These are phyloP conservation scores for Standfussiana lucernea DNA, from an alignment of 2,888 invertebrate species.

Conservation along the genomic window DNA sequence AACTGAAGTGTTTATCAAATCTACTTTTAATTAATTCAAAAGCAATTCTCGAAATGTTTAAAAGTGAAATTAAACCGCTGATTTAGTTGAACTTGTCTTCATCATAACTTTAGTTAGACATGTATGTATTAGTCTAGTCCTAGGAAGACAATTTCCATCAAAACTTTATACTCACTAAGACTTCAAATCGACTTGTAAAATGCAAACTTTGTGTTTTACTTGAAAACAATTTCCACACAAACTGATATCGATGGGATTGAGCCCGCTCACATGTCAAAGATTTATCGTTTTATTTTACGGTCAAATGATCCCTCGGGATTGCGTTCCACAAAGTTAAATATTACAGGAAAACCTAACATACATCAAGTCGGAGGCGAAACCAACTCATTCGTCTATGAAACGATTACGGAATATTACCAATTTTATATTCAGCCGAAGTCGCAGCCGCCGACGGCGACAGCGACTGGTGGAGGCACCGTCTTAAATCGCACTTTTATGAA, in stretches of 20 bases:
- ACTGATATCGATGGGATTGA: constrained; percentile 39
- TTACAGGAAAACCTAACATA: constrained; percentile 50
- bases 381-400: constrained; percentile 61
- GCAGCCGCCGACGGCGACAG: constrained; percentile 27
- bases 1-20: constrained; percentile 1
- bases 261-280: constrained; percentile 47
- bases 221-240: constrained; percentile 44
- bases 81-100: background rate
- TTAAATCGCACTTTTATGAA: constrained; percentile 70
- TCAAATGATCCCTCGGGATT: constrained; percentile 56
- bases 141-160: constrained; percentile 37
- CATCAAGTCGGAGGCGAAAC: constrained; percentile 50
- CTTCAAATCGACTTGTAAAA: constrained; percentile 41
- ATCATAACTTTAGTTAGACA: background rate
- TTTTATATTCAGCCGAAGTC: constrained; percentile 57
- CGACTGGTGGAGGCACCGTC: constrained; percentile 47
- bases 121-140: background rate
- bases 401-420: constrained; percentile 62
- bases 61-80: background rate
- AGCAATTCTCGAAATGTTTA: background rate
- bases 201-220: constrained; percentile 44
- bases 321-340: constrained; percentile 47
- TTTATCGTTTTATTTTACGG: constrained; percentile 60
- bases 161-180: constrained; percentile 44
- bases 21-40: background rate